These are phyloP conservation scores for Uropetala carovei DNA, from an alignment of 2,888 invertebrate genomes.

Conservation along the genomic window DNA sequence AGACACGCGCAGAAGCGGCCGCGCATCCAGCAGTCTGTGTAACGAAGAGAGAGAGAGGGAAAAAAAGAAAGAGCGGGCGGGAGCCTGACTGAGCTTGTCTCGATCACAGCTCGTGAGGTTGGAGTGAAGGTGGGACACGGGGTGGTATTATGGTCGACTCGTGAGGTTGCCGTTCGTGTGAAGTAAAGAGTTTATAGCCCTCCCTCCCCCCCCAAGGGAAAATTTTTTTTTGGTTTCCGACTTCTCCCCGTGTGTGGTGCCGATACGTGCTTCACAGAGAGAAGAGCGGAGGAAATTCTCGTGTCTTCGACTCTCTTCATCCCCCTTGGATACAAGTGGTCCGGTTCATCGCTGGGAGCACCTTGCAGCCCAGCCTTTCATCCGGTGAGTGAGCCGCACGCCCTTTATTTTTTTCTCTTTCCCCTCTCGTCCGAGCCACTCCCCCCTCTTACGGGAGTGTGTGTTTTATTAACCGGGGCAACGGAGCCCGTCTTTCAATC, in stretches of 20 bases:
- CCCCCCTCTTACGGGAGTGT: background rate
- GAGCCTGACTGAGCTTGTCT: background rate
- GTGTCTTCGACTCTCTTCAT: background rate
- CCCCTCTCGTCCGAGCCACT: background rate
- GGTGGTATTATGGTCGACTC: slow-evolving; percentile 13
- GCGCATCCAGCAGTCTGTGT: slow-evolving; percentile 46
- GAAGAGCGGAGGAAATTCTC: background rate
- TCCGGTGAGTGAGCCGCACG: background rate
- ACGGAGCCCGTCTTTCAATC: background rate
- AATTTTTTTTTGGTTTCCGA: slow-evolving; percentile 1
- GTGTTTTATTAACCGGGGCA: background rate
- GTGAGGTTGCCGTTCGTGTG: slow-evolving; percentile 2
- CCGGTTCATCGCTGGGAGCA: slow-evolving; percentile 7
- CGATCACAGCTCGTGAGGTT: slow-evolving; percentile 51
- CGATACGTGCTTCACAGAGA: background rate
- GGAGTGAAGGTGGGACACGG: slow-evolving; percentile 14
- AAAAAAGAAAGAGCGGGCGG: slow-evolving; percentile 29
- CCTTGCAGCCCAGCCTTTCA: background rate
- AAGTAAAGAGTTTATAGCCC: background rate
- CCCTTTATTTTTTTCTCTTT: background rate
- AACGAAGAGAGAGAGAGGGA: slow-evolving; percentile 10
- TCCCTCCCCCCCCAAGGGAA: background rate
- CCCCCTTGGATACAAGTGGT: slow-evolving; percentile 15
- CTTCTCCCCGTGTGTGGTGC: slow-evolving; percentile 6
- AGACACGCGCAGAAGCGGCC: slow-evolving; percentile 50